Evolutionary conservation across 2,797 vertebrate genomes (phyloP).

Genomic region (Gallinago solitaria): DNA sequence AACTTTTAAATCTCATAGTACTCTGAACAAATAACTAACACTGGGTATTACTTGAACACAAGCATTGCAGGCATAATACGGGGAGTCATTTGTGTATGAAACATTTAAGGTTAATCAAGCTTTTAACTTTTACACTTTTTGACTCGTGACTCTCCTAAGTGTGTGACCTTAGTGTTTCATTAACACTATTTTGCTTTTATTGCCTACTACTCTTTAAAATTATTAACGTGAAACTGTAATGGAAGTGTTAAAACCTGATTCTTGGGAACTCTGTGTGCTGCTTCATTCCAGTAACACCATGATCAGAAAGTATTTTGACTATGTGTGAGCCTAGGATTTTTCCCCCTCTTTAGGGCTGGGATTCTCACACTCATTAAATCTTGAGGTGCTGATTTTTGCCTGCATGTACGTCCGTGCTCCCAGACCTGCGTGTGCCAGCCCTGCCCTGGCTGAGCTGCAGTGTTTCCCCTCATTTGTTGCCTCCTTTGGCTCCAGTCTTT

Average conservation of each 20-base stretch:
- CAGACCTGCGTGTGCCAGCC: not conserved
- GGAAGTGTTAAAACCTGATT: not conserved
- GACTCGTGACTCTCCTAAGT: not conserved
- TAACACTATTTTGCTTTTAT: not conserved
- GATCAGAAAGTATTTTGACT: not conserved
- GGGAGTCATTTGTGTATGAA: not conserved
- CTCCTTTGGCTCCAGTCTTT: not conserved
- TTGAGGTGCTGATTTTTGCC: not conserved
- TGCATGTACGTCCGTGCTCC: fast-evolving
- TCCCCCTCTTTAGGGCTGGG: not conserved
- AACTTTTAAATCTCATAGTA: not conserved
- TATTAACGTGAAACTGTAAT: not conserved
- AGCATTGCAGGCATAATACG: not conserved
- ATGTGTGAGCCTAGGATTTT: not conserved
- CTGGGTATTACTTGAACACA: not conserved
- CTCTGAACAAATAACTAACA: not conserved
- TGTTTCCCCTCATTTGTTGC: not conserved
- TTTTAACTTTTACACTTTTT: not conserved
- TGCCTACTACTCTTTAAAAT: not conserved
- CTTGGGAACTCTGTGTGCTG: not conserved
- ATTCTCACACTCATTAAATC: not conserved
- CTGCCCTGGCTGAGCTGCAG: not conserved
- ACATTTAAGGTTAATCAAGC: not conserved
- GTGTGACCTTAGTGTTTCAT: not conserved
- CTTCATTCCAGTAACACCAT: not conserved